phyloP scores from a whole-genome alignment of 2,113 vertebrate genomes.

The Pithys albifrons region DNA sequence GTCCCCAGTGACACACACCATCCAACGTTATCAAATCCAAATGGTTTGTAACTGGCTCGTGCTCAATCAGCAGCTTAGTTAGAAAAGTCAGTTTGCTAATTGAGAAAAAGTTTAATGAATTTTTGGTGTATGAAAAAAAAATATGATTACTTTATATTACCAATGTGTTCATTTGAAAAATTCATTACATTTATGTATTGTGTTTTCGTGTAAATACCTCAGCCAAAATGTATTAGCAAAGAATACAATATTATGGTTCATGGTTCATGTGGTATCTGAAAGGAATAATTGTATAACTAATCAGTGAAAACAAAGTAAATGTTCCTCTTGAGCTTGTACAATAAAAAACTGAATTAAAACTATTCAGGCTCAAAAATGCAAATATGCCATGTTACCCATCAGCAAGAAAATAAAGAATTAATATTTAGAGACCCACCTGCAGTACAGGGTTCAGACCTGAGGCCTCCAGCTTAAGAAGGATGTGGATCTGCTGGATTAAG shows the following conservation, averaged over 20 bases:
- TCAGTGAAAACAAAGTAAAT: constrained; percentile 84
- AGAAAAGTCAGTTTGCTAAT: constrained; percentile 76
- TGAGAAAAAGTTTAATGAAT: constrained; percentile 80
- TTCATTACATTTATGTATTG: constrained; percentile 79
- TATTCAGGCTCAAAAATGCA: constrained; percentile 83
- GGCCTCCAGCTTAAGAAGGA: background rate
- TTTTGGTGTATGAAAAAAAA: constrained; percentile 41
- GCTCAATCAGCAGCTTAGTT: constrained; percentile 72
- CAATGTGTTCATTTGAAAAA: constrained; percentile 74
- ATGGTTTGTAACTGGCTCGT: constrained; percentile 23
- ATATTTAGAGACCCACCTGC: constrained; percentile 32
- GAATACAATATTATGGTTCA: constrained; percentile 82
- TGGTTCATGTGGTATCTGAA: constrained; percentile 80
- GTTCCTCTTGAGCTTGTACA: constrained; percentile 78
- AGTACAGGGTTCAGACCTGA: background rate
- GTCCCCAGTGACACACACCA: constrained; percentile 23
- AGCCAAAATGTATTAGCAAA: constrained; percentile 79
- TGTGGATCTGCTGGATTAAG: background rate
- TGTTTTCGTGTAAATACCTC: constrained; percentile 82
- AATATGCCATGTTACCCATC: constrained; percentile 72
- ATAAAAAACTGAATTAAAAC: constrained; percentile 81
- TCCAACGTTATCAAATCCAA: constrained; percentile 41
- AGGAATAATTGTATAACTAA: constrained; percentile 83
- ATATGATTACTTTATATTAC: constrained; percentile 70
- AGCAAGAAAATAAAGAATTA: constrained; percentile 72